A percentile compares a stretch with the other conserved stretches of the same genome.
These are phyloP conservation scores for Pagrus major DNA, from an alignment of 2,113 vertebrate species.

Conservation along the genomic window DNA sequence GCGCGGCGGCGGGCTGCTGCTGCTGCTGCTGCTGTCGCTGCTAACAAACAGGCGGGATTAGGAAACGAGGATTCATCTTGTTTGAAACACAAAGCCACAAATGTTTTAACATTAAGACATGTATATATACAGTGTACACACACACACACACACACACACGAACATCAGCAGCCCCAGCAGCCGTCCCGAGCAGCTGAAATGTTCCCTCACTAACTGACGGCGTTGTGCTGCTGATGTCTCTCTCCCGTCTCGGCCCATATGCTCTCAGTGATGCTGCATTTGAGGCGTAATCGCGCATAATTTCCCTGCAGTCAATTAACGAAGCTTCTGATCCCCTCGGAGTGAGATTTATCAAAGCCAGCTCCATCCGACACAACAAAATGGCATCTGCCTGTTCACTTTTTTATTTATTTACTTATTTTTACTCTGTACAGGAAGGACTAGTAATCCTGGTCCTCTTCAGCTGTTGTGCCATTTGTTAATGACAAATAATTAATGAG, in stretches of 20 bases:
- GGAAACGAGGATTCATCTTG: slow-evolving; percentile 21
- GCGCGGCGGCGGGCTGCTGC: too few relatives aligned
- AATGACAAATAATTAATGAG: slow-evolving; percentile 54
- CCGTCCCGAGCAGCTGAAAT: background rate
- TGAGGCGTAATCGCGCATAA: slow-evolving; percentile 33
- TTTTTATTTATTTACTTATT: background rate
- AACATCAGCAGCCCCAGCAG: background rate
- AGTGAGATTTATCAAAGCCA: slow-evolving; percentile 32
- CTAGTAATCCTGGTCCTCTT: slow-evolving; percentile 28
- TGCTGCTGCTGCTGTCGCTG: background rate
- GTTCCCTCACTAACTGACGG: background rate
- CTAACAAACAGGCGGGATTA: slow-evolving; percentile 13
- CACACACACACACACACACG: background rate
- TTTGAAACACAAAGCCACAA: background rate
- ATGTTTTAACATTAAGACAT: background rate
- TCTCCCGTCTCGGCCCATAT: slow-evolving; percentile 6
- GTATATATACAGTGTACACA: background rate
- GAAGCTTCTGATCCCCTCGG: slow-evolving; percentile 42
- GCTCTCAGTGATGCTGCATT: slow-evolving; percentile 15
- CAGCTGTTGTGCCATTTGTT: slow-evolving; percentile 48
- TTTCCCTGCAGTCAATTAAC: slow-evolving; percentile 56
- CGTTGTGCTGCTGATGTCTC: slow-evolving; percentile 11
- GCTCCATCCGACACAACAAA: slow-evolving; percentile 5
- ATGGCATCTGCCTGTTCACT: slow-evolving; percentile 25
- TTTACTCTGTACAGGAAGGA: slow-evolving; percentile 5